These are phyloP conservation scores for Tympanuchus pallidicinctus DNA, from an alignment of 2,113 vertebrate species.

Conservation along the genomic window DNA sequence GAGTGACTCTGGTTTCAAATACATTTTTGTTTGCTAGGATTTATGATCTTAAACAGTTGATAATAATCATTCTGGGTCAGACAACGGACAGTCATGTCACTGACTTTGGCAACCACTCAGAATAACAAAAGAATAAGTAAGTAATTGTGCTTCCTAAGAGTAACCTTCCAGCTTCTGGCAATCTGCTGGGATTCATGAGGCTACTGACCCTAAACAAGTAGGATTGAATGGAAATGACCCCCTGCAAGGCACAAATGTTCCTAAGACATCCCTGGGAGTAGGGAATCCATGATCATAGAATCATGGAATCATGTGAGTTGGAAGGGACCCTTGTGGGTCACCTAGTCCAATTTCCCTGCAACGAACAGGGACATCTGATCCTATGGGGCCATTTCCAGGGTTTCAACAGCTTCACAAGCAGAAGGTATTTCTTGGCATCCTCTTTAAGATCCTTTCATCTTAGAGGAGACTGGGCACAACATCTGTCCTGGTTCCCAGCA, in stretches of 20 bases:
- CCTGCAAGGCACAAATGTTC: not conserved
- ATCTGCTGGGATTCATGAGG: not conserved
- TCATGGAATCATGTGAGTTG: too few species aligned
- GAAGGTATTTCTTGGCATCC: not conserved
- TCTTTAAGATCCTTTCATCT: not conserved
- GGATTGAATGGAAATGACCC: not conserved
- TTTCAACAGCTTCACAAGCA: not conserved
- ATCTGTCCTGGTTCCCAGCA: accelerated
- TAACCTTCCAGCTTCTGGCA: not conserved
- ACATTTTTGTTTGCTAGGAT: not conserved
- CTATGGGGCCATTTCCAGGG: not conserved
- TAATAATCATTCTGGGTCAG: not conserved
- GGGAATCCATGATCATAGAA: not conserved
- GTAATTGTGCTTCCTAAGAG: not conserved
- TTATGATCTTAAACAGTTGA: not conserved
- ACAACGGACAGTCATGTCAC: not conserved
- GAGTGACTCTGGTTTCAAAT: not conserved
- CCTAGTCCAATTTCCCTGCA: too few species aligned
- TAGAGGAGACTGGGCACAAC: accelerated
- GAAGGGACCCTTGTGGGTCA: too few species aligned
- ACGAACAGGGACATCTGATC: not conserved
- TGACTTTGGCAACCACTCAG: not conserved
- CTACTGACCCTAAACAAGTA: not conserved
- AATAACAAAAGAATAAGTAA: not conserved
- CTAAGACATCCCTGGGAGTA: not conserved